Evolutionary conservation across 2,888 invertebrate genomes (phyloP), one percentile per base, ranked within the genome.

Genomic region (Saturnia japonica): DNA sequence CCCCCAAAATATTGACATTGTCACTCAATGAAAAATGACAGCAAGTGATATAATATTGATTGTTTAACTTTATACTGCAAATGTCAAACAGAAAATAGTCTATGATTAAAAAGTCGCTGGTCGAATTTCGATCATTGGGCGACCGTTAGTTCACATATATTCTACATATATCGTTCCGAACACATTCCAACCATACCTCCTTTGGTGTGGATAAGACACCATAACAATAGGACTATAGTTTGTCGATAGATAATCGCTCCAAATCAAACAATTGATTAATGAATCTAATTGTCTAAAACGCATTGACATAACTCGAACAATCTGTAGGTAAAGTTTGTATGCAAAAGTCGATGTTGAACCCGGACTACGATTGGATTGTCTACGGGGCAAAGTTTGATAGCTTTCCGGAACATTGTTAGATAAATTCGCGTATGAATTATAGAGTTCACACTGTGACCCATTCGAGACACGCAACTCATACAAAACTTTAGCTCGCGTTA

Each of bases 321-420:
- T 88, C 87, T 85, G 85, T 81, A 83, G 88, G 74, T 86, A 87
- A 93, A 92, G 90, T 92, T 91, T 88, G 85, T 84, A 91, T 88
- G 88, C 90, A 90, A 91, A 91, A 91, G 89, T 91, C 86, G 84
- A 80, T 85, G 84, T 85, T 84, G 81, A 85, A 88, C 87, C 85
- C 83, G 82, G 83, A 81, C 82, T 78, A 74, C 85, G 86, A 90
- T 89, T 88, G 85, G 88, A 89, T 91, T 91, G 91, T 91, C 89
- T 90, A 84, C 81, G 80, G 80, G 76, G 76, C 78, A 79, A 88
- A 92, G 84, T 92, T 91, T 90, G 88, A 91, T 91, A 89, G 88
- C 87, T 87, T 86, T 81, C 85, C 86, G 87, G 86, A 88, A 83
- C 86, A 84, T 86, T 86, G 84, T 87, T 86, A 86, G 86, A 86